A percentile compares a stretch with the other conserved stretches of the same genome.
phyloP scores from a whole-genome alignment of 2,113 vertebrate genomes.

The Pionites leucogaster region DNA sequence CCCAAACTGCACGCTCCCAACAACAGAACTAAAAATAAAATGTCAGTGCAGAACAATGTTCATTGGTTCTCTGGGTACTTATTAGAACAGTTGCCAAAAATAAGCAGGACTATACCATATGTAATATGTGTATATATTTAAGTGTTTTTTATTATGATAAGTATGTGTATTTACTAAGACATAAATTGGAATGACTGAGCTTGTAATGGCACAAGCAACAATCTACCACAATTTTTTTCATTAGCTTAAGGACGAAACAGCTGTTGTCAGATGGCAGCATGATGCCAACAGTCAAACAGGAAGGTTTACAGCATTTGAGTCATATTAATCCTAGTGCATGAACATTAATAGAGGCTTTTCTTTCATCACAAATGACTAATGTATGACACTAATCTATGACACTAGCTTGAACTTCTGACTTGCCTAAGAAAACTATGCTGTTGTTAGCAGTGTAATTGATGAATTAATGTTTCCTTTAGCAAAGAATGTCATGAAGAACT shows the following conservation, averaged over 20 bases:
- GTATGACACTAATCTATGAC: neutral
- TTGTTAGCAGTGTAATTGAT: neutral
- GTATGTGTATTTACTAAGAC: neutral
- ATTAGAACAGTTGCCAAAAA: neutral
- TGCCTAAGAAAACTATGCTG: neutral
- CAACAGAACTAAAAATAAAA: neutral
- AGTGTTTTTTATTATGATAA: neutral
- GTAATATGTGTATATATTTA: neutral
- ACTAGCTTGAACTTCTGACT: neutral
- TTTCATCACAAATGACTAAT: conserved; percentile 17
- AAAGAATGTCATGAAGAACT: neutral
- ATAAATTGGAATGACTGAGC: neutral
- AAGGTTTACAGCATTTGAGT: conserved; percentile 37
- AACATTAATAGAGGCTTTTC: conserved; percentile 14
- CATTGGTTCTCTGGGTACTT: neutral
- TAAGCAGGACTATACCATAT: neutral
- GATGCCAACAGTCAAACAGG: neutral
- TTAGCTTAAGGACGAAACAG: neutral
- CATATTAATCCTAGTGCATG: neutral
- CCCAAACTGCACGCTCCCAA: neutral
- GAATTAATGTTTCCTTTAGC: neutral
- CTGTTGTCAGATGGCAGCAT: neutral
- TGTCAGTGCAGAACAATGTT: neutral
- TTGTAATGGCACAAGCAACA: neutral
- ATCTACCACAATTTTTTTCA: neutral